phyloP scores from a whole-genome alignment of 2,797 vertebrate genomes.

The Varecia variegata region DNA sequence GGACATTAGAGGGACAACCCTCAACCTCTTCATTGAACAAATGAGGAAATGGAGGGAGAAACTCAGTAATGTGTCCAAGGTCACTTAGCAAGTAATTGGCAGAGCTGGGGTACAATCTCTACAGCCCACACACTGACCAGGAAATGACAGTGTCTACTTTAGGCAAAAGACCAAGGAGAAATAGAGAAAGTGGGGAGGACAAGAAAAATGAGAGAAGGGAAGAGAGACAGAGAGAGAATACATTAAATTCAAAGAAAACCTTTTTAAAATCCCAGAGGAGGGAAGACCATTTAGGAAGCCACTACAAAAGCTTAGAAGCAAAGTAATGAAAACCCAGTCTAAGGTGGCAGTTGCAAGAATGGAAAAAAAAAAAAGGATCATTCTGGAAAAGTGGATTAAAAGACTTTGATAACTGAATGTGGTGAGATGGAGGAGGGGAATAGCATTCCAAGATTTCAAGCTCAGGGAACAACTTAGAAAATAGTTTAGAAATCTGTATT shows the following conservation, averaged over 20 bases:
- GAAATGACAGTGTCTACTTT: not conserved
- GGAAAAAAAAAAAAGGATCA: not conserved
- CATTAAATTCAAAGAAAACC: not conserved
- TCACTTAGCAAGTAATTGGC: not conserved
- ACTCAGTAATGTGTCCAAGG: not conserved
- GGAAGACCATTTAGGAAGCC: not conserved
- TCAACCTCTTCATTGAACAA: not conserved
- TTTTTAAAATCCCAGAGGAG: not conserved
- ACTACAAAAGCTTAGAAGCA: not conserved
- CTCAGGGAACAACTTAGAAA: not conserved
- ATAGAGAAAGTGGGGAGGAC: not conserved
- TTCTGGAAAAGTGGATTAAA: not conserved
- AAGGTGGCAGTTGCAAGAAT: not conserved
- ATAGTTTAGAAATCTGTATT: not conserved
- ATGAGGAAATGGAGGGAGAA: not conserved
- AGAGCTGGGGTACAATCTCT: not conserved
- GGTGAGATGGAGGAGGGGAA: not conserved
- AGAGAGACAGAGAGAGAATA: not conserved
- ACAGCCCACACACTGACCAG: not conserved
- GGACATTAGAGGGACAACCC: not conserved
- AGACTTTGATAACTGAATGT: not conserved
- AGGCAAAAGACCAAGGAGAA: not conserved
- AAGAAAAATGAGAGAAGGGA: not conserved
- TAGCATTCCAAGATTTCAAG: not conserved
- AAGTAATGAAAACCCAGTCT: not conserved